phyloP scores from a whole-genome alignment of 2,888 invertebrate genomes.

The Folsomia manolachei region DNA sequence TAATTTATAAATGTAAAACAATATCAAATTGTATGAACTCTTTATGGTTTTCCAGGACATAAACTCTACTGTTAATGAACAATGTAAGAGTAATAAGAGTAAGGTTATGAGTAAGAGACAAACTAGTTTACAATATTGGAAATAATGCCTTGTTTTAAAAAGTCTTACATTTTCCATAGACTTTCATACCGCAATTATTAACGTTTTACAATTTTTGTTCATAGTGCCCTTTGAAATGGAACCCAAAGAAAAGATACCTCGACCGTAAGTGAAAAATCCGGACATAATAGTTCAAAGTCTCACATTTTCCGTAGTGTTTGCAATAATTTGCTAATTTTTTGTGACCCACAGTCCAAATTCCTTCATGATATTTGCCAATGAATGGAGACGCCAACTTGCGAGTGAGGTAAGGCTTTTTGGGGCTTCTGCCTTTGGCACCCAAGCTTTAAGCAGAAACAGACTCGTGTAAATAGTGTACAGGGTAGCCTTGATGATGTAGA shows the following conservation, averaged over 20 bases:
- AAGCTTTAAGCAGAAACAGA: no score
- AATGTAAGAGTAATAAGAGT: neutral
- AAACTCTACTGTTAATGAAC: neutral
- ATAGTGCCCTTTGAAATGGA: slow-evolving; percentile 21
- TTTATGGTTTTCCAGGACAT: neutral
- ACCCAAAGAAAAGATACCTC: slow-evolving; percentile 57
- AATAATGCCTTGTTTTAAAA: neutral
- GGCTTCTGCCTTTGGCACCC: no score
- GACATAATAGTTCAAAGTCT: no score
- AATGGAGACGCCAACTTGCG: slow-evolving; percentile 62
- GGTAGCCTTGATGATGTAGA: no score
- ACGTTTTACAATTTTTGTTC: no score
- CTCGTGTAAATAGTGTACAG: no score
- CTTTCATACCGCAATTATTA: no score
- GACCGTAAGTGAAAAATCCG: no score
- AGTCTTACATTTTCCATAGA: neutral
- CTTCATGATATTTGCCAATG: slow-evolving; percentile 65
- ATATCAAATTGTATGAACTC: neutral
- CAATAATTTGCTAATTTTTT: no score
- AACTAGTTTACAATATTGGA: neutral
- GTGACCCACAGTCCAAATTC: no score
- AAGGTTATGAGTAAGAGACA: neutral
- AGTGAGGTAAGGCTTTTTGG: no score
- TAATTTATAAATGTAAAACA: neutral
- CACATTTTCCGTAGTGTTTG: no score